Base-by-base conservation (phyloP, 2,888 invertebrate species). In the Linnaemya tessellans region DNA sequence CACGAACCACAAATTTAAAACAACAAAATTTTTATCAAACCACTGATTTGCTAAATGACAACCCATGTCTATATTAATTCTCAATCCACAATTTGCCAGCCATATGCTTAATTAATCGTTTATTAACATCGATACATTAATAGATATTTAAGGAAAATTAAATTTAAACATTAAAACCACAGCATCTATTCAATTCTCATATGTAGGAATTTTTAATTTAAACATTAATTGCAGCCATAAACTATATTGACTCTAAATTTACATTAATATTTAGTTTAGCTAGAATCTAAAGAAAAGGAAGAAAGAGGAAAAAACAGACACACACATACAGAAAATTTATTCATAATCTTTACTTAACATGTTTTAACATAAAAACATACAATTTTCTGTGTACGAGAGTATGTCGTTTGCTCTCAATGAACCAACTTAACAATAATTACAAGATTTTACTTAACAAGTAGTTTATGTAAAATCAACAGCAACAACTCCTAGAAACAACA, bases 381-480 rank as follows among this genome's bases (percentile, higher is more conserved):
- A 75, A 51, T 35, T 81, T 62, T 51, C 35, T 58, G 1, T 64
- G 11, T 64, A 30, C 30, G 30, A 30, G 30, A 30, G 30, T 30
- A 18, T 58, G 38, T 62, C 64, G 54, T 46, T 62, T 25, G 65
- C 58, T 49, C 77, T 60, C 58, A 49, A 65, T 80, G 20, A 67
- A 73, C n/a, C 65, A 73, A 73, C 46, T 83, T 64, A 77, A 80
- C 64, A 77, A 83, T 80, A 83, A 83, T 83, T 86, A 77, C 83
- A 79, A 65, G 70, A 70, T 67, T 79, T 65, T 78, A 58, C 64
- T 77, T 73, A 81, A 81, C 80, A 78, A 86, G 71, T 71, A 79
- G 25, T 82, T 77, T 82, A 70, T 82, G 75, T 71, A 82, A 58
- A 75, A 82, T 65, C 77, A 84, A 84, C 75, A 74, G 54, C 68